Evolutionary conservation across 2,113 vertebrate genomes (phyloP), one percentile per base, ranked within the genome.

Genomic region (Onychorhynchus coronatus): DNA sequence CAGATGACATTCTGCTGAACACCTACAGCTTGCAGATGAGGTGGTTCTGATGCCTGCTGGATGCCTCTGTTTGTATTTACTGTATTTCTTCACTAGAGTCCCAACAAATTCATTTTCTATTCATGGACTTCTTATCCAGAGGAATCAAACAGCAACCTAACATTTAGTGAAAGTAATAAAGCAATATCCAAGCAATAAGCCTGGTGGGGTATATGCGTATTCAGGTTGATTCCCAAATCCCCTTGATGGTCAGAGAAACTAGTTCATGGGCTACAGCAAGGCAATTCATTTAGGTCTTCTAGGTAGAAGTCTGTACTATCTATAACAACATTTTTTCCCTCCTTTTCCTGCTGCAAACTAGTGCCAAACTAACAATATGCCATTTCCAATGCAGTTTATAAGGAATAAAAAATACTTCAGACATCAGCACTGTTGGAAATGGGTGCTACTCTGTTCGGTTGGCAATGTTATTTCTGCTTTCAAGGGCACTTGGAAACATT

Each of bases 151-250:
- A 63, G 78, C 74, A 91, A 91, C 24, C 47, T 30, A 53, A 15
- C 46, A 80, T 63, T 93, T 81, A 55, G 4, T 35, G 19, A 91
- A 89, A 95, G 75, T 31, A 94, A 93, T 49, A 79, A 56, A 68
- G 11, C 12, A 87, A 70, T 96, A 96, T 49, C 19, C 72, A 95
- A 39, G 31, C 28, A 74, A 66, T 41, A 24, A 93, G 35, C 21
- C 61, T 77, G 17, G 41, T 88, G 63, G 46, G 20, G 28, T 93
- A 63, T 58, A 65, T 87, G 85, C 47, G 44, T 35, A 61, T 53
- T 73, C 92, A 91, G 44, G 17, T 41, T 87, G n/a, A 74, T 87
- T 96, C 53, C 37, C 68, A 96, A 82, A 94, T 85, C 53, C 89
- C 56, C 73, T 70, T 65, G 76, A 91, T 24, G 8, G 37, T 68